Base-by-base conservation (phyloP, 92 coral and sea anemone species). In the Blastomussa wellsi region DNA sequence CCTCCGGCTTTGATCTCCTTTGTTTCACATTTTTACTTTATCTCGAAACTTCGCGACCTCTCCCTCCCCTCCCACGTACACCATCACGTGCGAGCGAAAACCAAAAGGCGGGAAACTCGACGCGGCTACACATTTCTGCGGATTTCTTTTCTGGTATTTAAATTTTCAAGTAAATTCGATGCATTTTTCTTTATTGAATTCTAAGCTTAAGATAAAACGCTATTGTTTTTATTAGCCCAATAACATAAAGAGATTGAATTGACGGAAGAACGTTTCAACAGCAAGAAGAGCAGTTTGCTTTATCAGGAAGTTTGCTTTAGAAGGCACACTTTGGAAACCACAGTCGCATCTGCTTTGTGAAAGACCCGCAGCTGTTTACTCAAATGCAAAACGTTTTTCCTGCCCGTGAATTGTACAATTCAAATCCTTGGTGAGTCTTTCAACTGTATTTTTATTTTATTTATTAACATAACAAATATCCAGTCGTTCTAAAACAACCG, bases 331-430 rank as follows among this genome's bases (percentile, higher is more conserved):
- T 57, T 75, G 59, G 37, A 65, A 0, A 44, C 37, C 33, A 29
- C 42, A 67, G 2, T 31, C 42, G 38, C 72, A 67, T 4, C 22
- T n/a, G n/a, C n/a, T n/a, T 0, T 44, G 32, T 20, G 3, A 14
- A 14, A 15, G 68, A 32, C 66, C 17, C 69, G 15, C 66, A 82
- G 38, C 84, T 90, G 91, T 91, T 88, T 83, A 80, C 89, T 44
- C 91, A 78, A 76, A 88, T 92, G 74, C 98, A 93, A 81, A 95
- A 95, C 81, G 92, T 93, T 79, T 92, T 93, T 83, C 93, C 98
- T 41, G 79, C 94, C 80, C 92, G 97, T 75, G 98, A 95, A 79
- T 89, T 93, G 86, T 89, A 88, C 88, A 95, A 82, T 77, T 87
- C 97, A n/a, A 90, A 91, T 66, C 93, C 93, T 64, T 89, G 94